Percentiles rank a stretch among this genome's conserved stretches.
phyloP scores from a whole-genome alignment of 2,113 vertebrate genomes.

The Myotis brandtii region DNA sequence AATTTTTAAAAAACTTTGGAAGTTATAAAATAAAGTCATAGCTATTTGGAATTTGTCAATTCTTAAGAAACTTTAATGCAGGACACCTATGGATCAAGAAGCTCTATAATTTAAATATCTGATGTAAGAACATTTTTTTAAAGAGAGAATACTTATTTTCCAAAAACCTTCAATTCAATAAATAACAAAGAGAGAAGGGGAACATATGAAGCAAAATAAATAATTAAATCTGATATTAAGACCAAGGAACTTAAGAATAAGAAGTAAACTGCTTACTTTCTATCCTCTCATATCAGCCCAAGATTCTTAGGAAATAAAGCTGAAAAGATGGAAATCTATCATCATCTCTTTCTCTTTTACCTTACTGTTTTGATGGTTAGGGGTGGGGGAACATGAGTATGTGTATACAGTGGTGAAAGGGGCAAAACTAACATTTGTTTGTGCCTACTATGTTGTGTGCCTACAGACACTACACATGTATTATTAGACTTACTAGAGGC shows the following conservation, averaged over 20 bases:
- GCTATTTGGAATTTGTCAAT: not conserved
- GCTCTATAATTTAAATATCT: not conserved
- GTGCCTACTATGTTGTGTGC: no score
- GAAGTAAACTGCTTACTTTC: not conserved
- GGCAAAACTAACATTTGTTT: not conserved
- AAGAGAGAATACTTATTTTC: slow-evolving; percentile 22
- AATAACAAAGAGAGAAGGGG: not conserved
- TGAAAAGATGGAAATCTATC: not conserved
- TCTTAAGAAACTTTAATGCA: not conserved
- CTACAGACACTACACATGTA: not conserved
- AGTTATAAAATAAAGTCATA: not conserved
- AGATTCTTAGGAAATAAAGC: not conserved
- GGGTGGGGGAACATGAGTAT: not conserved
- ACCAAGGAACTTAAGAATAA: not conserved
- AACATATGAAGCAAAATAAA: slow-evolving; percentile 8
- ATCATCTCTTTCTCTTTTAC: not conserved
- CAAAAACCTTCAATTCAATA: not conserved
- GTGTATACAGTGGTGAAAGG: not conserved
- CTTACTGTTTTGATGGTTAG: not conserved
- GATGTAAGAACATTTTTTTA: not conserved
- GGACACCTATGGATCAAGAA: not conserved
- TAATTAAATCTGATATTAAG: not conserved
- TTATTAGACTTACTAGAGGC: not conserved
- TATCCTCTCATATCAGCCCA: not conserved
- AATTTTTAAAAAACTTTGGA: not conserved